A percentile compares a stretch with the other conserved stretches of the same genome.
phyloP scores from a whole-genome alignment of 2,113 vertebrate species.

The Hippotragus niger region DNA sequence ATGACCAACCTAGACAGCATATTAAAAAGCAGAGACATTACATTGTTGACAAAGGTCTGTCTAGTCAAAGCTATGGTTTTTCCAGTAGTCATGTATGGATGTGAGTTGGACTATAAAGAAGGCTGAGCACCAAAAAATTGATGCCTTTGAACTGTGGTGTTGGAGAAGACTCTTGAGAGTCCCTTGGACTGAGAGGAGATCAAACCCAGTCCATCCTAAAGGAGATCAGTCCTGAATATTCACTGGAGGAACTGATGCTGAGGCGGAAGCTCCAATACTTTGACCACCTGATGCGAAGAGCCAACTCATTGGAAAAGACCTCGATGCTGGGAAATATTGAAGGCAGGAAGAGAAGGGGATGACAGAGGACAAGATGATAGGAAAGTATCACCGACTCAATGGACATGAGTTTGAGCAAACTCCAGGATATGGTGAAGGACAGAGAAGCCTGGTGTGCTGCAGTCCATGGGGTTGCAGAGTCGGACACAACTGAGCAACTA shows the following conservation, averaged over 20 bases:
- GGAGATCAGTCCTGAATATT: neutral
- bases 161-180: neutral
- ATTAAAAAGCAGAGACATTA: neutral
- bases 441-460: neutral
- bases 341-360: neutral
- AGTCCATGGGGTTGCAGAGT: neutral
- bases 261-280: neutral
- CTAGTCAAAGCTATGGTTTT: neutral
- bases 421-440: neutral
- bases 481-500: neutral
- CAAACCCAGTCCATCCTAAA: neutral
- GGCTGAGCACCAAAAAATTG: neutral
- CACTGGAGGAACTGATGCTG: neutral
- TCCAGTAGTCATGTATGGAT: neutral
- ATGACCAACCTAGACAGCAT: neutral
- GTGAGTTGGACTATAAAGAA: neutral
- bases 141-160: neutral
- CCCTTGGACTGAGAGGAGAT: neutral
- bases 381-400: neutral
- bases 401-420: neutral
- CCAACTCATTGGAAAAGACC: neutral
- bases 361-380: neutral
- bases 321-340: neutral
- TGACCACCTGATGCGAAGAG: neutral
- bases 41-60: neutral